Conservation (phyloP, 2,113 vertebrate genomes). For the Misgurnus mizolepis region DNA sequence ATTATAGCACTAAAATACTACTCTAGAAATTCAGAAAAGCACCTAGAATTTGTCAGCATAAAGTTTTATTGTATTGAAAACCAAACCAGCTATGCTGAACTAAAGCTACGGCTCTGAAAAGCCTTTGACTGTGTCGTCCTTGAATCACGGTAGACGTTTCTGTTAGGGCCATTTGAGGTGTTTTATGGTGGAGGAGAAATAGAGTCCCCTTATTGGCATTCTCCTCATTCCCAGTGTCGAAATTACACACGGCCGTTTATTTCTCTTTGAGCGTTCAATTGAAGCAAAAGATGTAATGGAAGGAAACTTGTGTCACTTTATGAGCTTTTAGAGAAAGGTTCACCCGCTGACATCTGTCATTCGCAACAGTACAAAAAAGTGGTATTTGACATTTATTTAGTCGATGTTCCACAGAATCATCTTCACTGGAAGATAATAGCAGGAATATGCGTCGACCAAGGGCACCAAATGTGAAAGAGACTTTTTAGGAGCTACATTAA, state of each 20-base stretch:
- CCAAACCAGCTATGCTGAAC: not conserved
- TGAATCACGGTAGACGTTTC: not conserved
- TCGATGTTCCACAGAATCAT: not conserved
- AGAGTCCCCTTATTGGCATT: slow-evolving; percentile 39
- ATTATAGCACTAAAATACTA: not conserved
- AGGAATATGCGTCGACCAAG: slow-evolving; percentile 1
- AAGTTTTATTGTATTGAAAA: slow-evolving; percentile 1
- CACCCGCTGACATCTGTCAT: not conserved
- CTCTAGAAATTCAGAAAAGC: slow-evolving; percentile 8
- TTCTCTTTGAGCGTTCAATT: slow-evolving; percentile 28
- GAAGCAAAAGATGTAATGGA: slow-evolving; percentile 17
- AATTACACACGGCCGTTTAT: slow-evolving; percentile 12
- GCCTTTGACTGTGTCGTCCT: slow-evolving; percentile 6
- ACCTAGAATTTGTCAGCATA: not conserved
- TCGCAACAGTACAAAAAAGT: not conserved
- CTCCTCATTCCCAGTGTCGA: slow-evolving; percentile 5
- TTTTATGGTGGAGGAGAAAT: slow-evolving; percentile 22
- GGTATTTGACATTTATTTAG: slow-evolving; percentile 17
- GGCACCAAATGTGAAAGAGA: slow-evolving; percentile 32
- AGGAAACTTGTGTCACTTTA: slow-evolving; percentile 39
- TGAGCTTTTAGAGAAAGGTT: slow-evolving; percentile 22
- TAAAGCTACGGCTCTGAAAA: slow-evolving; percentile 8
- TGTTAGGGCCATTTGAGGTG: not conserved
- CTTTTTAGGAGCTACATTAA: slow-evolving; percentile 19
- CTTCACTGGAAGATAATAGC: not conserved